These are phyloP conservation scores for Pelochelys cantorii DNA, from an alignment of 2,797 vertebrate genomes.

Conservation along the genomic window DNA sequence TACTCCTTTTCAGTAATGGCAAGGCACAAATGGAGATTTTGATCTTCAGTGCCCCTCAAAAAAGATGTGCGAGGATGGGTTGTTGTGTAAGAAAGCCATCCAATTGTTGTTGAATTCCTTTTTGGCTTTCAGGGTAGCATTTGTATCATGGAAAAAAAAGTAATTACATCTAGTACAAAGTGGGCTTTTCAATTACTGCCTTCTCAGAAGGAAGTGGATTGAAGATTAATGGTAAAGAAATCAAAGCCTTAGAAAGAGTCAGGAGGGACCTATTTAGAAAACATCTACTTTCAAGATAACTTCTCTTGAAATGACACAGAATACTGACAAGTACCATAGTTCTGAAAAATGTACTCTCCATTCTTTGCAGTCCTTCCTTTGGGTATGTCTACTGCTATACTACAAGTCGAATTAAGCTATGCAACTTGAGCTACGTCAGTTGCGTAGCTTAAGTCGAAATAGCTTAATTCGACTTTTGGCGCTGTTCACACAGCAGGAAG, in stretches of 20 bases:
- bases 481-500: no score
- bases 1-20: not conserved
- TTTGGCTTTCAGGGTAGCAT: conserved; percentile 48
- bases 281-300: conserved; percentile 39
- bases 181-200: conserved; percentile 64
- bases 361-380: conserved; percentile 17
- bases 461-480: no score
- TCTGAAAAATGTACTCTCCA: not conserved
- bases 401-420: no score
- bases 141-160: conserved; percentile 49
- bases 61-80: conserved; percentile 8
- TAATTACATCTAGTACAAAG: conserved; percentile 52
- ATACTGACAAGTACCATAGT: conserved; percentile 18
- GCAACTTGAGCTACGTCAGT: no score
- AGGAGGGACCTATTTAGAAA: conserved; percentile 11
- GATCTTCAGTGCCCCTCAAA: not conserved
- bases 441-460: no score
- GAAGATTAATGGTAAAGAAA: conserved; percentile 65
- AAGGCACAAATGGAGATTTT: not conserved
- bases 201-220: conserved; percentile 61
- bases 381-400: no score
- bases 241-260: conserved; percentile 55
- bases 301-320: conserved; percentile 58
- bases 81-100: conserved; percentile 3
- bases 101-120: not conserved